Base-by-base conservation (phyloP, 2,113 vertebrate species). In the Mohoua ochrocephala region DNA sequence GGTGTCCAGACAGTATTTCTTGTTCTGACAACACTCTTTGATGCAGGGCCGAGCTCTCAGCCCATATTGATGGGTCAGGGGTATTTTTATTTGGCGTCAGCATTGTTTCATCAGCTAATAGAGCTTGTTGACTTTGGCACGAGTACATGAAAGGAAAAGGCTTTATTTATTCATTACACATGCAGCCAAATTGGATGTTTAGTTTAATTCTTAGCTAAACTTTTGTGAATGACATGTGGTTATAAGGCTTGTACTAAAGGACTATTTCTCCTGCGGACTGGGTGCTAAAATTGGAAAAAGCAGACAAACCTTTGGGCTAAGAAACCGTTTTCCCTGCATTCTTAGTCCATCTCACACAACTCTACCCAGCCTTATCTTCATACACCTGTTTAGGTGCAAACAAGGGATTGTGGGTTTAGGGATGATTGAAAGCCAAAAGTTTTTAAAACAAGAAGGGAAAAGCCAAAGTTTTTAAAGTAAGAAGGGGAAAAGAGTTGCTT, bases 101-200 rank as follows among this genome's bases (percentile, higher is more conserved):
- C 94, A 93, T 64, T 94, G 91, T 93, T 97, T 97, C 92, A 87
- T 77, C 86, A 81, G 93, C 92, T 97, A 97, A 95, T 85, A 95
- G 90, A 84, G 67, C 80, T 83, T 92, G 95, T 92, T 89, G 93
- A 97, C 84, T 96, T 91, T 93, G 96, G 92, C 95, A 92, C 2
- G 1, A 69, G 41, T 27, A 87, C 82, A 70, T 92, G 81, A 89
- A 93, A 93, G 87, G 64, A 61, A 87, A 84, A 69, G 84, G 86
- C 80, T 96, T 96, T 94, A 95, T 96, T 97, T 96, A 96, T 96
- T 97, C 92, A 93, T 96, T 92, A 95, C 88, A 64, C 77, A 18
- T 60, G 52, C 57, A 63, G 93, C 63, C 71, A 80, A 84, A 92
- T 74, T 49, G 95, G 57, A 89, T 87, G 52, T 47, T 88, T 77